Evolutionary conservation across 2,888 invertebrate genomes (phyloP).

Genomic region (Yponomeuta malinellus): DNA sequence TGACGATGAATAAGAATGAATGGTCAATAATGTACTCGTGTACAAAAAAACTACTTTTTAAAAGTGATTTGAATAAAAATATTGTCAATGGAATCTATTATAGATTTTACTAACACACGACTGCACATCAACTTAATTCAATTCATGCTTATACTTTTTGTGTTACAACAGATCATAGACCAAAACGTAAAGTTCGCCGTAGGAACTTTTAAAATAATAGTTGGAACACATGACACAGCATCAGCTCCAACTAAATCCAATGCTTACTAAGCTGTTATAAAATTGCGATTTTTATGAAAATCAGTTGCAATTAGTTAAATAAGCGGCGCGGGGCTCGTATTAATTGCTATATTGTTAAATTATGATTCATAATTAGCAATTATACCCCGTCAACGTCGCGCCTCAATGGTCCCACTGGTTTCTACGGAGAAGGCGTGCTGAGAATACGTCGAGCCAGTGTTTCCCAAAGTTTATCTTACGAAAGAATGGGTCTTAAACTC

Average conservation of each 20-base stretch:
- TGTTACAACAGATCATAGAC: too few species aligned
- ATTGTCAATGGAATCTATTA: too few species aligned
- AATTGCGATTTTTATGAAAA: constrained; percentile 55
- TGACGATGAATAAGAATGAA: neutral
- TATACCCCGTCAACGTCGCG: constrained; percentile 41
- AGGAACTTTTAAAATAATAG: neutral
- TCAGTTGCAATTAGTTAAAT: constrained; percentile 55
- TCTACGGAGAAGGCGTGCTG: constrained; percentile 5
- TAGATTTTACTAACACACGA: too few species aligned
- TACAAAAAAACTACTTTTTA: neutral
- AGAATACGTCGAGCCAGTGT: constrained; percentile 3
- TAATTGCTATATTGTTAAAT: constrained; percentile 66
- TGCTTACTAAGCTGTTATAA: constrained; percentile 38
- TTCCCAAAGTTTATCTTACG: neutral
- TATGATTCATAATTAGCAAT: constrained; percentile 62
- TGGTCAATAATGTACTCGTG: neutral
- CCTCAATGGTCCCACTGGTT: constrained; percentile 19
- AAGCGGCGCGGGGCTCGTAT: constrained; percentile 43
- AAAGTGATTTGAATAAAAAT: neutral
- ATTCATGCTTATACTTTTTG: too few species aligned
- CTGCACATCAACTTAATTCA: too few species aligned
- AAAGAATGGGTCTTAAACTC: neutral
- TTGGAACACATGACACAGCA: neutral
- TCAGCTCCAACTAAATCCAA: constrained; percentile 34
- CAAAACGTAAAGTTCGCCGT: too few species aligned